Evolutionary conservation across 2,113 vertebrate species (phyloP), one percentile per base, ranked within the genome.

Genomic region (Lagopus muta): DNA sequence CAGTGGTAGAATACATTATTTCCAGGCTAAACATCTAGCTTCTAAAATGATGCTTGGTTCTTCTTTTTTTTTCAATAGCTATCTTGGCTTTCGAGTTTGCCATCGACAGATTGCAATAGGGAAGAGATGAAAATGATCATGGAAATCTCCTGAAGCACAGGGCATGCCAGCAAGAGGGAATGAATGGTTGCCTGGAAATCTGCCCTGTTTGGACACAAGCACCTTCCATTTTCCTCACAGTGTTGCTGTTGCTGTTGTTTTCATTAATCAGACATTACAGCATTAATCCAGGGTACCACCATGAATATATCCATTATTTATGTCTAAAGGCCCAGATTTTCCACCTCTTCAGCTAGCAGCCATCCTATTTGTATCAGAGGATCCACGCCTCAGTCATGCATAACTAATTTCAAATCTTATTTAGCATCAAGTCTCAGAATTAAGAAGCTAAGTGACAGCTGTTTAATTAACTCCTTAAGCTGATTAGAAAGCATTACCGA

Each of bases 381-480:
- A 96, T 81, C 79, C 88, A 21, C 9, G 40, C 89, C 61, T 60
- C 74, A 62, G 52, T 45, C 94, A 80, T 93, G 97, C 96, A 94
- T 70, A 95, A 96, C 92, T 94, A 91, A 97, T 95, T 97, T 93
- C 95, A 94, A 97, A 96, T 97, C 97, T 97, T 93, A 96, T 93
- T 96, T 95, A 96, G 94, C 96, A 96, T 97, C 96, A 92, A 91
- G 94, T 96, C 95, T 84, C 95, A 79, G 97, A 97, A 97, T 96
- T 96, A 97, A 96, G 96, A 86, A 97, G 94, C 95, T 93, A 98
- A 97, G 95, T 97, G 97, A 97, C 98, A 98, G 97, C 96, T 97
- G 97, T 97, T 97, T 97, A 98, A 98, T 97, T 97, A 98, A 97
- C 97, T 98, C 94, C 97, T 97, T 97, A 98, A 98, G 97, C 97